Percentiles rank a stretch among this genome's conserved stretches.
These are phyloP conservation scores for Zaprionus vittiger DNA, from an alignment of 1,140 invertebrate species.

Conservation along the genomic window DNA sequence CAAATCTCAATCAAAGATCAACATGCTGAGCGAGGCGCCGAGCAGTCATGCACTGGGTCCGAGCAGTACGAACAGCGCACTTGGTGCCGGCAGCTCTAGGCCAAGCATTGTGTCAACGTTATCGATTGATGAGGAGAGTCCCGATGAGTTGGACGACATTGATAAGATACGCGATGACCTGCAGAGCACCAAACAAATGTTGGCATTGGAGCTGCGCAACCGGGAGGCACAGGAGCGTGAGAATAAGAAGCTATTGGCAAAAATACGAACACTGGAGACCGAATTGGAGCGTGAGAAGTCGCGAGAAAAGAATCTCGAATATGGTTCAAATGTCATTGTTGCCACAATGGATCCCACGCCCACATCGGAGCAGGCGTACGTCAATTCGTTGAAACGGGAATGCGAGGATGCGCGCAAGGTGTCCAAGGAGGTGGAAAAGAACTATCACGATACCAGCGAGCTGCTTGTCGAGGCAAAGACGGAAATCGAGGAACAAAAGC, in stretches of 20 bases:
- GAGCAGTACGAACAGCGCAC: slow-evolving; percentile 29
- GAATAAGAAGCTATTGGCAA: slow-evolving; percentile 92
- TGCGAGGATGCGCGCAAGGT: slow-evolving; percentile 90
- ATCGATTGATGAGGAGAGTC: slow-evolving; percentile 86
- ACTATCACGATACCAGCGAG: slow-evolving; percentile 90
- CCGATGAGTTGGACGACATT: slow-evolving; percentile 94
- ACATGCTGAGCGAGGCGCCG: slow-evolving; percentile 76
- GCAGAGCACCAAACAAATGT: slow-evolving; percentile 95
- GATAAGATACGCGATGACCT: slow-evolving; percentile 95
- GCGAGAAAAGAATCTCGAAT: slow-evolving; percentile 87
- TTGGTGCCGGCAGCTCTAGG: slow-evolving; percentile 85
- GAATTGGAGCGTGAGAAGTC: slow-evolving; percentile 89
- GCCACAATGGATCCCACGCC: slow-evolving; percentile 81
- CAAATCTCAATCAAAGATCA: slow-evolving; percentile 89
- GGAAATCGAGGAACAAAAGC: slow-evolving; percentile 91
- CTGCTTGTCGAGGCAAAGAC: slow-evolving; percentile 90
- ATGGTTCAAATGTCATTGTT: slow-evolving; percentile 82
- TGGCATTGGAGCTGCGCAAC: slow-evolving; percentile 93
- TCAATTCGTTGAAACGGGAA: slow-evolving; percentile 90
- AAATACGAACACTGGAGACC: slow-evolving; percentile 91
- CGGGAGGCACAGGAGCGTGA: slow-evolving; percentile 94
- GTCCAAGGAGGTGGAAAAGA: slow-evolving; percentile 91
- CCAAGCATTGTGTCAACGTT: slow-evolving; percentile 70
- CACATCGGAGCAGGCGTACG: slow-evolving; percentile 86
- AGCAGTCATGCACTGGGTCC: slow-evolving; percentile 84